A percentile compares a stretch with the other conserved stretches of the same genome.
phyloP scores from a whole-genome alignment of 2,113 vertebrate species.

The Dicentrarchus labrax region DNA sequence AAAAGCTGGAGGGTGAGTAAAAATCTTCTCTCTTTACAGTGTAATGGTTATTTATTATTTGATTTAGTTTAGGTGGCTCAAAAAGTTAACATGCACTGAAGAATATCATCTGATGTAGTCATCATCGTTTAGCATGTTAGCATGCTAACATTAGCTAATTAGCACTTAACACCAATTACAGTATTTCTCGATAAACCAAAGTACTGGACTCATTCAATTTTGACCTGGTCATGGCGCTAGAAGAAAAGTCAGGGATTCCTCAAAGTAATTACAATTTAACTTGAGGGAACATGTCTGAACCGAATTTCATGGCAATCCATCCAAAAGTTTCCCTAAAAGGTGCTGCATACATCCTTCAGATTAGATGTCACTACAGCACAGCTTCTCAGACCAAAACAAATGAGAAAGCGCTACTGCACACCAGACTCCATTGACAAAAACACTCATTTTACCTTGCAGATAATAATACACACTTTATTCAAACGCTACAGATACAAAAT shows the following conservation, averaged over 20 bases:
- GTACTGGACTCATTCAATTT: not conserved
- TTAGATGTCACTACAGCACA: too few relatives aligned
- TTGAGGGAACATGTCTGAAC: not conserved
- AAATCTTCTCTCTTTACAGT: not conserved
- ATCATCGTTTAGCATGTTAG: not conserved
- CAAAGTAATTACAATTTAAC: not conserved
- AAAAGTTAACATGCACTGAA: not conserved
- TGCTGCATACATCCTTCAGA: too few relatives aligned
- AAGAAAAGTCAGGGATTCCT: not conserved
- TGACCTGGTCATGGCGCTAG: not conserved
- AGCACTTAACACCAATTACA: not conserved
- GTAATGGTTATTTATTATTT: constrained; percentile 12
- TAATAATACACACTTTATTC: too few relatives aligned
- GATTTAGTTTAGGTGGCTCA: not conserved
- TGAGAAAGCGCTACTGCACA: too few relatives aligned
- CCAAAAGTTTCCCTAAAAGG: too few relatives aligned
- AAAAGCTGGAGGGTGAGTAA: constrained; percentile 8
- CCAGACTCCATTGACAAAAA: too few relatives aligned
- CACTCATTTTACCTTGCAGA: too few relatives aligned
- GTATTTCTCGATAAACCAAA: not conserved
- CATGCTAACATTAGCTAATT: not conserved
- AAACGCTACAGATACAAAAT: too few relatives aligned
- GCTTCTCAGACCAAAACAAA: too few relatives aligned
- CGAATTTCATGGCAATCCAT: not conserved
- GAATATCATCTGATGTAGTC: not conserved